Base-by-base conservation (phyloP, 2,888 invertebrate genomes). In the Reticulitermes lucifugus region DNA sequence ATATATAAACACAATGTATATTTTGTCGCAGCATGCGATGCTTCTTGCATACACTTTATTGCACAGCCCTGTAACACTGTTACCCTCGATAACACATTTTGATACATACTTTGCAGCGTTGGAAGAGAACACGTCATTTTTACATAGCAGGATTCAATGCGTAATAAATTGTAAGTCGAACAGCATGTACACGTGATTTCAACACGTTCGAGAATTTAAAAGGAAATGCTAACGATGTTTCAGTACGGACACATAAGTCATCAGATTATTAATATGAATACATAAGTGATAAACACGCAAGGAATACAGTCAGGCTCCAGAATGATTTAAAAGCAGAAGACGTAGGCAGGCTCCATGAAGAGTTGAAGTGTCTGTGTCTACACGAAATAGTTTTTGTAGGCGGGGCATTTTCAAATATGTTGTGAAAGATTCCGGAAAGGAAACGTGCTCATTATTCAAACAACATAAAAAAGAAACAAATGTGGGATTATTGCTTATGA, bases 1-100 rank as follows among this genome's bases (percentile, higher is more conserved):
- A 60, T 18, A 60, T 21, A 60, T 60, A 29, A 25, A 14, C 29
- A 7, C 35, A 9, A 12, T 35, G 41, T 29, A 41, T 73, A 73
- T 73, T 73, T 73, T 73, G 41, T 73, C 41, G 18, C 41, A 73
- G 73, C 29, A 73, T 41, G 41, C 73, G 41, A 73, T 21, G 10
- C 41, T 41, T 29, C 73, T 73, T 41, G 29, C 35, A 73, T 41
- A 73, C 41, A 73, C 14, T 73, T 73, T 73, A 73, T 73, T 41
- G 9, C 25, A 35, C 21, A 41, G 35, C 73, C 41, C 73, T 41
- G 41, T 41, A 73, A 73, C 41, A 41, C 41, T 73, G 41, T 21
- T 73, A 73, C 41, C 73, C 18, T 41, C 41, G 21, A 18, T 73
- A 73, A 73, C 73, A 35, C 7, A 73, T 73, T 73, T 41, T 73